Evolutionary conservation across 2,797 vertebrate genomes (phyloP), one percentile per base, ranked within the genome.

Genomic region (Phoxinus dragarum): DNA sequence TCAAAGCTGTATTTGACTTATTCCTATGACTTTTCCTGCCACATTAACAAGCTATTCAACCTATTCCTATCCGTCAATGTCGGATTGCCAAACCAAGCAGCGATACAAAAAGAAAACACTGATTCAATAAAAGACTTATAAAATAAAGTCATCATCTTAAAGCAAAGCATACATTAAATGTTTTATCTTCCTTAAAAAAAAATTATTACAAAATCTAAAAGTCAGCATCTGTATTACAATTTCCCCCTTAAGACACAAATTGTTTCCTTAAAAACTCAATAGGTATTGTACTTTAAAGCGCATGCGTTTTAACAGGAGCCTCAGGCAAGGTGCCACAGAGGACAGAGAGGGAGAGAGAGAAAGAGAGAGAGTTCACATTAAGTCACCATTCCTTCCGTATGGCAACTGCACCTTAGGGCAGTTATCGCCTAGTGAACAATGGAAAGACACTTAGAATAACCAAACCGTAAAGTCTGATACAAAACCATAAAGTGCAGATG

Each of bases 391-490:
- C 47, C 19, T 23, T 38, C 49, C 47, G 7, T 88, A 52, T 49
- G 67, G 76, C 71, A 75, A 54, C 17, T 12, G n/a, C 59, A 81
- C 56, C 40, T 78, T 66, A 14, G 82, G 74, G 74, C 68, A 79
- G 84, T 78, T 89, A 86, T 84, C 85, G 84, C 81, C 42, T 38
- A 79, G 36, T 54, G 40, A 44, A 76, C 47, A 74, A 56, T 12
- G 78, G 83, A 86, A 88, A 89, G 81, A 84, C 91, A 87, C 81
- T 89, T 93, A 84, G 92, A 89, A 90, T 91, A 92, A 93, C 88
- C 69, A 74, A 78, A 82, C 86, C 10, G 31, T 84, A 87, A 80
- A 90, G 86, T 56, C 75, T 42, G 84, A 84, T 81, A 85, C 73
- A 80, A 82, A 86, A 42, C 6, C 47, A 79, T 69, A 80, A 80